Base-by-base conservation (phyloP, 2,113 vertebrate genomes). In the Chunga burmeisteri region DNA sequence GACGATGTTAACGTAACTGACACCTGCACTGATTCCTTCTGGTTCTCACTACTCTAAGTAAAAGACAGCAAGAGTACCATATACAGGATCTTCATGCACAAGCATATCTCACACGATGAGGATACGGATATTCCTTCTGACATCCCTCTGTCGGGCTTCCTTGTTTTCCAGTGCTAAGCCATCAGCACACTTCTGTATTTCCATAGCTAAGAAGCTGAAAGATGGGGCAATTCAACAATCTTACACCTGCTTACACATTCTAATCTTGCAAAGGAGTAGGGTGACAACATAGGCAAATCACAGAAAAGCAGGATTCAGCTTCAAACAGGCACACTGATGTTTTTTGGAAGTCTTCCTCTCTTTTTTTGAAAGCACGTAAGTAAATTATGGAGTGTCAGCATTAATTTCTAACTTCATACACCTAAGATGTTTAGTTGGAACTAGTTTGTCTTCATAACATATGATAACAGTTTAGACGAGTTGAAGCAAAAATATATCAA, bases 341-440 rank as follows among this genome's bases (percentile, higher is more conserved):
- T 23, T 27, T 44, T 53, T 56, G 6, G 9, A n/a, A 77, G 29
- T 42, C 14, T n/a, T 55, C 6, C 7, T 4, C 2, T 46, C 16
- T 40, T 67, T 9, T 52, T 32, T 32, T 3, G 0, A 26, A 79
- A 55, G 2, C 1, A 1, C 6, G 38, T 42, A 12, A 50, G 32
- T 67, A 29, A 72, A n/a, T 4, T 44, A 22, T 62, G 5, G 13
- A 62, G 10, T 52, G 10, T 63, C 12, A 68, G 12, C 13, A 30
- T 65, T 53, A 34, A 44, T 75, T 84, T 70, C 9, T 47, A 27
- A 18, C 19, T 46, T 55, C 8, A 9, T 63, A 42, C 0, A 0
- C 42, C 15, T 68, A 38, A 71, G 23, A 58, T 17, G 10, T 44
- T 91, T 80, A 78, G 19, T 21, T 47, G 14, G 44, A 85, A 40